Percentiles rank a stretch among this genome's conserved stretches.
phyloP scores from a whole-genome alignment of 1,140 invertebrate genomes.

The Camponotus floridanus region DNA sequence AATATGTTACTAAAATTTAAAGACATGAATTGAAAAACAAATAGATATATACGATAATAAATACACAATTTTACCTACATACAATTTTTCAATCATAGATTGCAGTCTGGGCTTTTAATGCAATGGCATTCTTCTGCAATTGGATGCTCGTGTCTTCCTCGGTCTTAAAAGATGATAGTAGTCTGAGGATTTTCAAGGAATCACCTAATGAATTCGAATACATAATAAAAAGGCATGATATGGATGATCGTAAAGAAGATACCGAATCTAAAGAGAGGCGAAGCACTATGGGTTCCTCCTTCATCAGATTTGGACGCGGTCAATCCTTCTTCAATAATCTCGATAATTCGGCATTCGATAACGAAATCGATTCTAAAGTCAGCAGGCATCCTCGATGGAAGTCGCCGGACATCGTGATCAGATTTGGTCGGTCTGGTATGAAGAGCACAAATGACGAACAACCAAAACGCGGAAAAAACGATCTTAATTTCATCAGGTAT shows the following conservation, averaged over 20 bases:
- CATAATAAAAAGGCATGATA: slow-evolving; percentile 73
- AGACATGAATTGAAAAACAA: not conserved
- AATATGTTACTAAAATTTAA: not conserved
- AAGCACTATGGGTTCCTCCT: slow-evolving; percentile 80
- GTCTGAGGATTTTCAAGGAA: slow-evolving; percentile 68
- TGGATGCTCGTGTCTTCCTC: slow-evolving; percentile 71
- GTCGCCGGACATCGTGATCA: slow-evolving; percentile 81
- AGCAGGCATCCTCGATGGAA: slow-evolving; percentile 67
- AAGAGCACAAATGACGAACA: slow-evolving; percentile 26
- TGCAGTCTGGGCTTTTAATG: slow-evolving; percentile 72
- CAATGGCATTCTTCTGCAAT: slow-evolving; percentile 73
- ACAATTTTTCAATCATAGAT: slow-evolving; percentile 69
- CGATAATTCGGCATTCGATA: slow-evolving; percentile 12
- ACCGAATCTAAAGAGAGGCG: slow-evolving; percentile 82
- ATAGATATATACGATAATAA: not conserved
- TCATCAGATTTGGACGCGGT: slow-evolving; percentile 82
- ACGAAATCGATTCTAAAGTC: slow-evolving; percentile 55
- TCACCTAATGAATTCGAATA: slow-evolving; percentile 78
- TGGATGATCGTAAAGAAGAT: slow-evolving; percentile 64
- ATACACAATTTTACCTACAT: not conserved
- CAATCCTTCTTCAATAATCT: slow-evolving; percentile 51
- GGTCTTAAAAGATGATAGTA: slow-evolving; percentile 68
- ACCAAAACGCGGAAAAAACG: slow-evolving; percentile 67
- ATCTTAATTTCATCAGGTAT: slow-evolving; percentile 76
- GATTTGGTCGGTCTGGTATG: slow-evolving; percentile 79